phyloP scores from a whole-genome alignment of 53 echinoderm and acorn worm genomes.

The Astropecten irregularis region DNA sequence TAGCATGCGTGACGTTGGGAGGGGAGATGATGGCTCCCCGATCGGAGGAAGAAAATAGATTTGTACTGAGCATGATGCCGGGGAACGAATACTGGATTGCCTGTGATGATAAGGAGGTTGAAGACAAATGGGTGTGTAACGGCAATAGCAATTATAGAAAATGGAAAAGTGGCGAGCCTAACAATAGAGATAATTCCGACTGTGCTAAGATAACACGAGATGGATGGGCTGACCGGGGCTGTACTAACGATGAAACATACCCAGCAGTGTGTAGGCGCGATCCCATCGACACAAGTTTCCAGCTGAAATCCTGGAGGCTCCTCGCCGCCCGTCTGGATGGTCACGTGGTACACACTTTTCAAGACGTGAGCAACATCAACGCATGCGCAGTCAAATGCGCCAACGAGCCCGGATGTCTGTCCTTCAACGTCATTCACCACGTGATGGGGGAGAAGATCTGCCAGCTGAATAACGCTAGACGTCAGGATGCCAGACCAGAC shows the following conservation, averaged over 20 bases:
- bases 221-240: neutral
- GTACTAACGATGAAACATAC: neutral
- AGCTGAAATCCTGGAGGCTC: constrained; percentile 7
- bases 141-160: neutral
- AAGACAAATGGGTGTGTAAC: neutral
- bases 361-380: neutral
- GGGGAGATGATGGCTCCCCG: constrained; percentile 21
- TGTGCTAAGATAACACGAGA: neutral
- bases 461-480: constrained; percentile 19
- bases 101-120: neutral
- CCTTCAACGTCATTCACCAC: constrained; percentile 2
- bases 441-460: neutral
- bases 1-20: neutral
- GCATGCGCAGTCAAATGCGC: constrained; percentile 9
- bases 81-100: neutral
- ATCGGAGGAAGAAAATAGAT: constrained; percentile 9
- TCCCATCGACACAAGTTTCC: neutral
- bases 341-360: neutral
- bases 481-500: neutral
- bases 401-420: neutral
- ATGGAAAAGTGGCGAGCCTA: neutral
- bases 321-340: constrained; percentile 1
- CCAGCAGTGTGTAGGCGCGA: neutral
- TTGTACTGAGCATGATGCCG: neutral
- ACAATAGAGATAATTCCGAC: neutral